phyloP scores from a whole-genome alignment of 2,888 invertebrate genomes.

The Dione vanillae region DNA sequence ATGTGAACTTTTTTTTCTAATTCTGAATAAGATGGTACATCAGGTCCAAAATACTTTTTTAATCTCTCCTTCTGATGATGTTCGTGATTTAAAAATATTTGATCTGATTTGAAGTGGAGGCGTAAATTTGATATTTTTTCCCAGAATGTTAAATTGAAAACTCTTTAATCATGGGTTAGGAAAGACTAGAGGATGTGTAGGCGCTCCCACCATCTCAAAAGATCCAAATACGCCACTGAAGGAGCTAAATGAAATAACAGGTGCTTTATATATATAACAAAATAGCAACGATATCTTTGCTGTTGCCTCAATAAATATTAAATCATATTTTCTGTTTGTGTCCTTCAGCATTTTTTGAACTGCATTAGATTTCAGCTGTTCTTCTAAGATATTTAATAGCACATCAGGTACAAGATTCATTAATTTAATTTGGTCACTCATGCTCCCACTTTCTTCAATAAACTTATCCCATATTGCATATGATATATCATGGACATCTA shows the following conservation, averaged over 20 bases:
- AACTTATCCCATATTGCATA: constrained; percentile 50
- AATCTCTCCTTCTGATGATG: constrained; percentile 41
- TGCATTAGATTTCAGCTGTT: constrained; percentile 45
- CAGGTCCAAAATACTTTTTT: constrained; percentile 51
- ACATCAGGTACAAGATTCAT: constrained; percentile 27
- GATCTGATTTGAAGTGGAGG: constrained; percentile 35
- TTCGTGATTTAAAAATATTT: constrained; percentile 32
- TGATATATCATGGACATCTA: constrained; percentile 60
- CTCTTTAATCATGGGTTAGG: constrained; percentile 44
- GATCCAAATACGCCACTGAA: constrained; percentile 48
- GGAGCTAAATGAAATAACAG: constrained; percentile 61
- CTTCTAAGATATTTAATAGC: constrained; percentile 43
- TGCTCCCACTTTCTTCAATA: constrained; percentile 32
- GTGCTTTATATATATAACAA: constrained; percentile 57
- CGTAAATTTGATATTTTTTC: constrained; percentile 50
- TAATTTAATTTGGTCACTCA: constrained; percentile 17
- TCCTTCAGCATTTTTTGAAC: constrained; percentile 43
- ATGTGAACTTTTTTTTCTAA: constrained; percentile 59
- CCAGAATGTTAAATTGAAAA: constrained; percentile 48
- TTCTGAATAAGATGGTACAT: constrained; percentile 49
- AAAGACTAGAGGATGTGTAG: constrained; percentile 54
- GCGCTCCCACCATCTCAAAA: constrained; percentile 51
- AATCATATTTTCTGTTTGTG: constrained; percentile 53
- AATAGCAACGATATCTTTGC: constrained; percentile 51
- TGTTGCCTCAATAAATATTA: constrained; percentile 57